Base-by-base conservation (phyloP, 1,140 invertebrate species). In the Cataglyphis hispanica region DNA sequence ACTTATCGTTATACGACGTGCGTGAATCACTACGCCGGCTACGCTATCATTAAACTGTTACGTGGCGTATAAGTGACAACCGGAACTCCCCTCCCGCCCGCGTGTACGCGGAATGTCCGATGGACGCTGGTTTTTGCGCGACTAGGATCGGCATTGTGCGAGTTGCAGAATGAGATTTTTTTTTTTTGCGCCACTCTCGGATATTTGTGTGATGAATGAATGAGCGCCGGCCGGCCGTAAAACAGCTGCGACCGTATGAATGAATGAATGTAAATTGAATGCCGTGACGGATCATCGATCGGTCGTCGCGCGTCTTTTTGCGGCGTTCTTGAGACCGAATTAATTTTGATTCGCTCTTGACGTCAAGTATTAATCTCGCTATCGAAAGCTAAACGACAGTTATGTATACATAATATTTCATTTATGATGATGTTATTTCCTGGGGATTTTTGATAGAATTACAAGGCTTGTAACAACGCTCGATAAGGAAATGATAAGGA, bases 191-290 rank as follows among this genome's bases (percentile, higher is more conserved):
- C 43, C 1, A 27, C 78, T 31, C 22, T 31, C 22, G 34, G 22
- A 72, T 72, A 72, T 83, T 83, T 83, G 66, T 46, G 37, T 34
- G 50, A 16, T 37, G 78, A 40, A 70, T 81, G 78, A 83, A 83
- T 61, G 78, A 72, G 53, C 53, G 60, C 27, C 27, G 75, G 46
- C 22, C 34, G 31, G 67, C 31, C 56, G 58, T 69, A 25, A 13
- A 11, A 50, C 46, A 80, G 76, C 76, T 56, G 67, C 53, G 78
- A 50, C 16, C n/a, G 78, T 43, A 83, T 83, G 78, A 83, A 83
- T 83, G 78, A 83, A 83, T 72, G 78, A 83, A 83, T 83, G 78
- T 69, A 83, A 83, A 83, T 83, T 83, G 78, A 60, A 74, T 72
- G 67, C 67, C 25, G 66, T 72, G 53, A 58, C 78, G 78, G 66